Evolutionary conservation across 2,797 vertebrate genomes (phyloP).

Genomic region (Pantherophis vulpinus): DNA sequence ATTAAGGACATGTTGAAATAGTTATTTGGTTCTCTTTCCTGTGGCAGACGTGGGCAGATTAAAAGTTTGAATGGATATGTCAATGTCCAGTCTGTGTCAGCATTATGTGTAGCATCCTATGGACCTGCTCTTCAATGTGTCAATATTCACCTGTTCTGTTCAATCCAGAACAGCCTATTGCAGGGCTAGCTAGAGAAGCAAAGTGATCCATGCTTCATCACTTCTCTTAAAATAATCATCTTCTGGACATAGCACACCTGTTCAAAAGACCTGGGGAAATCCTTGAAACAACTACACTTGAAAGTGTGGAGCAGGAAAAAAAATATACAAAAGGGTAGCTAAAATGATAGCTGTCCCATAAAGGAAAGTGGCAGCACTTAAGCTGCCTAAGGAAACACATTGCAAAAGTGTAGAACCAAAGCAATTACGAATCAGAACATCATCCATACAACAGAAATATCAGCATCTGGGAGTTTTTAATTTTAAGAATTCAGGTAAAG

Average conservation of each 20-base stretch:
- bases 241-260: neutral
- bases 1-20: neutral
- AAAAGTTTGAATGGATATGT: neutral
- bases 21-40: neutral
- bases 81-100: neutral
- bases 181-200: neutral
- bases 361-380: neutral
- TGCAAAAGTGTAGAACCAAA: neutral
- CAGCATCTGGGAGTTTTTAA: neutral
- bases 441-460: neutral
- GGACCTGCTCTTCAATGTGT: neutral
- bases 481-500: neutral
- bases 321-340: neutral
- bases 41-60: neutral
- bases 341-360: neutral
- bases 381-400: neutral
- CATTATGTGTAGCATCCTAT: neutral
- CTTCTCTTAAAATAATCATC: neutral
- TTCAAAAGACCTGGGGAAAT: neutral
- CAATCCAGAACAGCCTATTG: neutral
- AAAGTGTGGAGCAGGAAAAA: neutral
- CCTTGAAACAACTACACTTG: neutral
- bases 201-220: neutral
- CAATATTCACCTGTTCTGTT: too few species aligned
- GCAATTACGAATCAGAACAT: neutral